Base-by-base conservation (phyloP, 2,888 invertebrate genomes). In the Pristionchus fissidentatus region DNA sequence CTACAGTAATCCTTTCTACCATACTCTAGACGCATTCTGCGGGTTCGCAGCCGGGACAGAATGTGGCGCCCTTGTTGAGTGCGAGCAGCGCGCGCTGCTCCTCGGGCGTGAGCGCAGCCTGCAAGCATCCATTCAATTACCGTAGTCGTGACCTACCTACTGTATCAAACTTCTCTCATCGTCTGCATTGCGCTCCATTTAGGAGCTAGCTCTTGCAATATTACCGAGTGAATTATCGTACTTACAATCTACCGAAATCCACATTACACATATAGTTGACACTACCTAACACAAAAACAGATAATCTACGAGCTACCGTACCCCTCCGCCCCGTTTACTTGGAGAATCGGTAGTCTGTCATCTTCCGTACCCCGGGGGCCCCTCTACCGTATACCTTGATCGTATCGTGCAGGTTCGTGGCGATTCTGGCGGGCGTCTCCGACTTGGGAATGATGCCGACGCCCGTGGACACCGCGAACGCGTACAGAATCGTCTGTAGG, bases 381-480 rank as follows among this genome's bases (percentile, higher is more conserved):
- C 13, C 49, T 26, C 46, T 49, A 46, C 49, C 49, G 75, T 49
- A 49, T 60, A 79, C 79, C 83, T 83, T 83, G 75, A 73, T 29
- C 7, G 77, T 57, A 43, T 83, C 83, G n/a, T 41, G 75, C n/a
- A 83, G 75, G 43, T 83, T 83, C 26, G 83, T 0, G 0, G 57
- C 75, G 57, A 83, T 83, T 38, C 83, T 29, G 1, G 83, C 3
- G 13, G 88, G 87, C 26, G 85, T 87, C 29, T 85, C 88, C 41
- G 87, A 87, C 75, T 88, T 88, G 29, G 88, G 88, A 84, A 88
- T 88, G 83, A 88, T 87, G 35, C 85, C 86, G 0, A 87, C 85
- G 32, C 85, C 85, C 43, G 83, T 85, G 26, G 85, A 85, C 66
- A 87, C 79, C 8, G 87, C 87, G 73, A 88, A 88, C 19, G 88